Evolutionary conservation across 2,888 invertebrate species (phyloP).

Genomic region (Drosophila barbarae): DNA sequence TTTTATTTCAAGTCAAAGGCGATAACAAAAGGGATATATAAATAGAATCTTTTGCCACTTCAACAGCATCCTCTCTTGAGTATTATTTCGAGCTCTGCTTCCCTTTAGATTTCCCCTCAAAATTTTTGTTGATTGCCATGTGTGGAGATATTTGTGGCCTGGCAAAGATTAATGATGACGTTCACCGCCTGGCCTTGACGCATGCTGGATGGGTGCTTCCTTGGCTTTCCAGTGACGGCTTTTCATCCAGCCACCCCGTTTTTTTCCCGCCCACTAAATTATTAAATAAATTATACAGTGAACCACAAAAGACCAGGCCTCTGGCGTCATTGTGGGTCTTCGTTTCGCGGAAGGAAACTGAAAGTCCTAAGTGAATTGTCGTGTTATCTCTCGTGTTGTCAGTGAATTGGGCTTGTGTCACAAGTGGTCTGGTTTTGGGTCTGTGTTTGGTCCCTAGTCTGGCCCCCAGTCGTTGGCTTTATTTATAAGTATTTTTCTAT

Average conservation of each 20-base stretch:
- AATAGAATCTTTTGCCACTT: conserved; percentile 28
- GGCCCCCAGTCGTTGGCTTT: conserved; percentile 10
- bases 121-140: conserved; percentile 31
- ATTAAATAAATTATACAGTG: conserved; percentile 61
- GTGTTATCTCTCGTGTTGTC: conserved; percentile 5
- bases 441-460: background rate
- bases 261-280: conserved; percentile 35
- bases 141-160: conserved; percentile 21
- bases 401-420: conserved; percentile 18
- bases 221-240: conserved; percentile 4
- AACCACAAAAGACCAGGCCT: conserved; percentile 25
- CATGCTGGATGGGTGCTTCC: conserved; percentile 9
- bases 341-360: conserved; percentile 9
- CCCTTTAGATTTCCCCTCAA: background rate
- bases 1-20: conserved; percentile 22
- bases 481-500: conserved; percentile 42
- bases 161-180: conserved; percentile 45
- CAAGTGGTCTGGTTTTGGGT: conserved; percentile 1
- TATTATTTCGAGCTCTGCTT: background rate
- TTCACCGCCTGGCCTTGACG: conserved; percentile 27
- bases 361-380: conserved; percentile 45
- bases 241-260: conserved; percentile 4
- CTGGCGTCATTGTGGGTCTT: conserved; percentile 25
- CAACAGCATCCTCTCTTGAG: conserved; percentile 8
- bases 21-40: conserved; percentile 17